Base-by-base conservation (phyloP, 2,888 invertebrate species). In the Tipula vernalis region DNA sequence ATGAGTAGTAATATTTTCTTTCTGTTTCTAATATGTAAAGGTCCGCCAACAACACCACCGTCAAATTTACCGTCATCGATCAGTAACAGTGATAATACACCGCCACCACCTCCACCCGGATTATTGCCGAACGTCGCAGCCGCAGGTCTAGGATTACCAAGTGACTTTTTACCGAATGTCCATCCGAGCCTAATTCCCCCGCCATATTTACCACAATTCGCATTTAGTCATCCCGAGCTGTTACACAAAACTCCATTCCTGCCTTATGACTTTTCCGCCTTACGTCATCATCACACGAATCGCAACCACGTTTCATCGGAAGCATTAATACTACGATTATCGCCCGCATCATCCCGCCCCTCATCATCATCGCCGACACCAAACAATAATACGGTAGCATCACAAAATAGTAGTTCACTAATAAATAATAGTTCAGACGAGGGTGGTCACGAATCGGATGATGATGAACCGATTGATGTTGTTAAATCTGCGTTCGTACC, bases 401-500 rank as follows among this genome's bases (percentile, higher is more conserved):
- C 94, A 88, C 93, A 93, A 0, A 94, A 94, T 90, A 93, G 93
- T 18, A 94, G 94, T 89, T 95, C 95, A 12, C 93, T 94, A 12
- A 92, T 92, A 86, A 92, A 92, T 57, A 91, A 92, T 86, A 90
- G 91, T 13, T 93, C 94, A 4, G 94, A 94, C 87, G 94, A 93
- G 88, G 36, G 84, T 0, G 36, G 84, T 0, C 84, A 94, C 87
- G 93, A 93, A 88, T 94, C 95, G 0, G 95, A 95, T 85, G 95
- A 95, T 87, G 95, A 95, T 87, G 95, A 95, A 89, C 94, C 94
- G 87, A 95, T 95, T 89, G 95, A 95, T 89, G 95, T 95, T 36
- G 95, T 95, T 0, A 95, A 94, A 89, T 95, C 95, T 0, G 95
- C 95, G 2, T 96, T 95, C 91, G 94, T 95, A 86, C 95, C 95